Percentiles rank a stretch among this genome's conserved stretches.
phyloP scores from a whole-genome alignment of 2,888 invertebrate genomes.

The Amiota mariae region DNA sequence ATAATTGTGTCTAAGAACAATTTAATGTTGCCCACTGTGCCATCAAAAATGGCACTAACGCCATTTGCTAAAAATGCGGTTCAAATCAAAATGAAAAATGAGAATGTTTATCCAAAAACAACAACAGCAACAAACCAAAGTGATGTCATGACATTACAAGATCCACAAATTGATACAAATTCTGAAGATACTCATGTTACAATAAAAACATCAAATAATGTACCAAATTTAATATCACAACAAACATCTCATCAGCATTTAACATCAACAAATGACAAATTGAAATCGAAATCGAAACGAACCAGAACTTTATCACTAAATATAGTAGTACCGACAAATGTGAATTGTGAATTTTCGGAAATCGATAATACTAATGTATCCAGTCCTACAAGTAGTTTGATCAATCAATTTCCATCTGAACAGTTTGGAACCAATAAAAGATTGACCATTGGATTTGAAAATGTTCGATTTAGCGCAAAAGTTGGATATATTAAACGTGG shows the following conservation, averaged over 20 bases:
- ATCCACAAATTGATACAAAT: neutral
- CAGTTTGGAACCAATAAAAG: neutral
- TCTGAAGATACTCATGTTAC: neutral
- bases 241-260: no score
- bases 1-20: no score
- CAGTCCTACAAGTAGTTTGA: neutral
- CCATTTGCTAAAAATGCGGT: neutral
- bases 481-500: neutral
- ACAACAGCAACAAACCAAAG: neutral
- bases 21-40: neutral
- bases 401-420: neutral
- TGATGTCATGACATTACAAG: neutral
- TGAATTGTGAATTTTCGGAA: no score
- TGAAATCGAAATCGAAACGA: neutral
- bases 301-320: neutral
- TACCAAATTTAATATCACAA: no score
- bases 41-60: neutral
- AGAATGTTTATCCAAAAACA: neutral
- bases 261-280: neutral
- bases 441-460: constrained; percentile 7
- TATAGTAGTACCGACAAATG: neutral
- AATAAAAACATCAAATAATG: neutral
- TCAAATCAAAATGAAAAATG: neutral
- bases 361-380: neutral
- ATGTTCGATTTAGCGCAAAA: neutral